Evolutionary conservation across 23 tunicate species (phyloP), one percentile per base, ranked within the genome.

Genomic region (Trididemnum nubilum): DNA sequence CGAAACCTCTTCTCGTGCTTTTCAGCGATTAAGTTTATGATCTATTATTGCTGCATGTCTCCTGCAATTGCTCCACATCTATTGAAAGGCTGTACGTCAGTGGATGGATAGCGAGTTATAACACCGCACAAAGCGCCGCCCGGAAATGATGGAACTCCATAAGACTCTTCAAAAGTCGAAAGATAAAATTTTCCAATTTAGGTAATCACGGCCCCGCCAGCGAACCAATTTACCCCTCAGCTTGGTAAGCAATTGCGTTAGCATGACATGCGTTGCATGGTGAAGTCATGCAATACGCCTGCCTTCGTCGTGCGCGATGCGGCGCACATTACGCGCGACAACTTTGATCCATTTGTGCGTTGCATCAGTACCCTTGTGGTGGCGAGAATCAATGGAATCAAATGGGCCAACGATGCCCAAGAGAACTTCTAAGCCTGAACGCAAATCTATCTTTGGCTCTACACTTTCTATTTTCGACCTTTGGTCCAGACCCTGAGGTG

Each of bases 251-350:
- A 93, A 28, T 63, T 93, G 33, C 86, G 94, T 26, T 97, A 92
- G 33, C 99, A 96, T 78, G 99, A 96, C 80, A 92, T 92, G 96
- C 71, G 89, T 36, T 94, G 97, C 54, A 92, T 96, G 96, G 97
- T 96, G 80, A 92, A 92, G 29, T 80, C 89, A 30, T 86, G 97
- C 51, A 94, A 91, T 66, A 84, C 94, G 23, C 94, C 91, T 25
- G 97, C 97, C 9, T 96, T 96, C 79, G 81, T 96, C 67, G 99
- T 96, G 29, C 77, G 99, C 32, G 99, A 96, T 51, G 92, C 97
- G 2, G 97, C 97, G 1, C 99, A 96, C 76, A 78, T 96, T 15
- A 96, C 99, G 15, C 99, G 97, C 36, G 94, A 93, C 23, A 96
- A 96, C 69, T 96, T 96, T 57, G 99, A 91, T 81, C 65, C 91